Percentiles rank a stretch among this genome's conserved stretches.
These are phyloP conservation scores for Pardosa pseudoannulata DNA, from an alignment of 2,888 invertebrate species.

Conservation along the genomic window DNA sequence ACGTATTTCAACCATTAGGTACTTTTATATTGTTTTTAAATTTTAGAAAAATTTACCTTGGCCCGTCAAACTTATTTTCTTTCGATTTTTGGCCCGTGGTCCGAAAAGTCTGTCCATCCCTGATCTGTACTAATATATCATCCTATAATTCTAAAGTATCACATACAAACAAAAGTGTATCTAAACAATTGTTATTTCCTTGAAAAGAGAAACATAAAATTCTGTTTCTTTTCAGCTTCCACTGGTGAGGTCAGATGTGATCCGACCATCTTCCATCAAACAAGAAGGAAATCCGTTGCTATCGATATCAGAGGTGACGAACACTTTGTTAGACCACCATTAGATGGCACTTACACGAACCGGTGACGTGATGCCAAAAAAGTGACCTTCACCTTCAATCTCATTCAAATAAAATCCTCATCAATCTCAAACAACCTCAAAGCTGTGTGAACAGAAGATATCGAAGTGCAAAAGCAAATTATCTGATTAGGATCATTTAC, in stretches of 20 bases:
- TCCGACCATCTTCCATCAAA: conserved; percentile 76
- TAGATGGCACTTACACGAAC: conserved; percentile 56
- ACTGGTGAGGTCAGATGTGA: conserved; percentile 67
- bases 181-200: too few relatives aligned
- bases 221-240: conserved; percentile 69
- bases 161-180: too few relatives aligned
- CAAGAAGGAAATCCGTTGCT: conserved; percentile 84
- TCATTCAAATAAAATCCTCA: background rate
- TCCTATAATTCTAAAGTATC: too few relatives aligned
- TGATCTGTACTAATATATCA: too few relatives aligned
- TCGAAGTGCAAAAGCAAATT: background rate
- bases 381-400: conserved; percentile 59
- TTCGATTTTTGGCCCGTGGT: too few relatives aligned
- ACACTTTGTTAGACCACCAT: conserved; percentile 83
- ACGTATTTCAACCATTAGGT: too few relatives aligned
- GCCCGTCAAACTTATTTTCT: too few relatives aligned
- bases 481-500: too few relatives aligned
- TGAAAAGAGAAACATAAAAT: too few relatives aligned
- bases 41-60: too few relatives aligned
- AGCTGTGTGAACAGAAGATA: background rate
- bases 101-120: too few relatives aligned
- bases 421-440: background rate
- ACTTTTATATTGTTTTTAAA: too few relatives aligned
- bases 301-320: conserved; percentile 88
- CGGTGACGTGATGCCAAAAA: conserved; percentile 51